Evolutionary conservation across 2,888 invertebrate species (phyloP).

Genomic region (Ophion costatus): DNA sequence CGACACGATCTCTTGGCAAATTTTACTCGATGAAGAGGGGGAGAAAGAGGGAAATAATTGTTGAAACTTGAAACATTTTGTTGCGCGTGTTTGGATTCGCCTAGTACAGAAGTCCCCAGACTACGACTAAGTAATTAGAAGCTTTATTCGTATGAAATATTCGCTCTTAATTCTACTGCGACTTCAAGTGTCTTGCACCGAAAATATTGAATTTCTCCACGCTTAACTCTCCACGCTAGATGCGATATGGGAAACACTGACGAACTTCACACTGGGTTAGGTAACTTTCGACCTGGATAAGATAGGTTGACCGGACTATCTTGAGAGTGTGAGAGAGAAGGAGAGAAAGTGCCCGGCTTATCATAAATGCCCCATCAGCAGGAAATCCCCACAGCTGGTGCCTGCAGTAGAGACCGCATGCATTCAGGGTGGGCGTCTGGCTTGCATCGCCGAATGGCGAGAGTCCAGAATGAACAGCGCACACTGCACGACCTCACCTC

Average conservation of each 20-base stretch:
- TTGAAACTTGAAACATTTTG: no score
- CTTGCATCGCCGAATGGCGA: constrained; percentile 56
- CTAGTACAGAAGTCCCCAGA: no score
- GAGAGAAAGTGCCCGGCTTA: constrained; percentile 52
- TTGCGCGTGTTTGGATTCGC: no score
- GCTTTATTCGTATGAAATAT: neutral
- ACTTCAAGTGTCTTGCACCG: neutral
- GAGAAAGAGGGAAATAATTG: no score
- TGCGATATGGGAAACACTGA: constrained; percentile 31
- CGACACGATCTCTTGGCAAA: constrained; percentile 4
- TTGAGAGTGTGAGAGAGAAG: constrained; percentile 27
- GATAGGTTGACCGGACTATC: constrained; percentile 53
- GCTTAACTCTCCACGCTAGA: constrained; percentile 30
- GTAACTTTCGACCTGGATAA: constrained; percentile 61
- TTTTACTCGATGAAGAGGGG: neutral
- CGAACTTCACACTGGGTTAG: constrained; percentile 32
- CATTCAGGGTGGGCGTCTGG: constrained; percentile 55
- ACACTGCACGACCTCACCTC: constrained; percentile 43
- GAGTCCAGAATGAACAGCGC: constrained; percentile 30
- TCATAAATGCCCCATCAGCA: constrained; percentile 69
- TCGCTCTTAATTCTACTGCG: neutral
- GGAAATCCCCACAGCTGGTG: constrained; percentile 56
- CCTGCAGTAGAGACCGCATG: constrained; percentile 29
- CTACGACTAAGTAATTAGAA: no score
- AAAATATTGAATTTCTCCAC: neutral